Evolutionary conservation across 2,888 invertebrate genomes (phyloP).

Genomic region (Thumatha senex): DNA sequence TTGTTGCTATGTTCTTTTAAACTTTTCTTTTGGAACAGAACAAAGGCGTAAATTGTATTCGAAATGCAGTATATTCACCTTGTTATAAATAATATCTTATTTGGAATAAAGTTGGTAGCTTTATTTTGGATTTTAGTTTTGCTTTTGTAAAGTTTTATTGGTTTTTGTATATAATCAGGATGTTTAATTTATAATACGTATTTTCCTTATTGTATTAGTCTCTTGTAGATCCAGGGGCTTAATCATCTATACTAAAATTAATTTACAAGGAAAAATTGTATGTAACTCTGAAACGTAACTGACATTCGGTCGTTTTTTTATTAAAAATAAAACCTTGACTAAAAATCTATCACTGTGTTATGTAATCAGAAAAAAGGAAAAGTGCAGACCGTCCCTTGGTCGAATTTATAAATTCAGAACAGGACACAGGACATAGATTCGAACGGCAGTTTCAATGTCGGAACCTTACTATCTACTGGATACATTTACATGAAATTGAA

Average conservation of each 20-base stretch:
- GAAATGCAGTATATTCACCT: neutral
- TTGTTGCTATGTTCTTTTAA: conserved; percentile 17
- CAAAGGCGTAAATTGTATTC: conserved; percentile 8
- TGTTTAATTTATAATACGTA: no score
- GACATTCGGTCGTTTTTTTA: neutral
- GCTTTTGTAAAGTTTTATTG: no score
- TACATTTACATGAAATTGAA: conserved; percentile 31
- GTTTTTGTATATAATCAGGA: no score
- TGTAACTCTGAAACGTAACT: neutral
- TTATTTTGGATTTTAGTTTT: no score
- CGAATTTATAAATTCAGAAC: conserved; percentile 3
- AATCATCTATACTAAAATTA: no score
- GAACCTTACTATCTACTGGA: conserved; percentile 6
- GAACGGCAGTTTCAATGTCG: conserved; percentile 6
- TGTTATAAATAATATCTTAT: neutral
- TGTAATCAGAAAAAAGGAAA: neutral
- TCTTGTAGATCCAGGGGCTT: no score
- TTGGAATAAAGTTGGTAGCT: no score
- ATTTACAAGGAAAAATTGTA: no score
- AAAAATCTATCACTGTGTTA: no score
- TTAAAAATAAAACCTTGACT: no score
- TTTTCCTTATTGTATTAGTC: no score
- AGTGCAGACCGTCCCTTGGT: neutral
- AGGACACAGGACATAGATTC: conserved; percentile 7
- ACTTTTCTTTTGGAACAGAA: conserved; percentile 22